Base-by-base conservation (phyloP, 2,113 vertebrate species). In the Scopus umbretta region DNA sequence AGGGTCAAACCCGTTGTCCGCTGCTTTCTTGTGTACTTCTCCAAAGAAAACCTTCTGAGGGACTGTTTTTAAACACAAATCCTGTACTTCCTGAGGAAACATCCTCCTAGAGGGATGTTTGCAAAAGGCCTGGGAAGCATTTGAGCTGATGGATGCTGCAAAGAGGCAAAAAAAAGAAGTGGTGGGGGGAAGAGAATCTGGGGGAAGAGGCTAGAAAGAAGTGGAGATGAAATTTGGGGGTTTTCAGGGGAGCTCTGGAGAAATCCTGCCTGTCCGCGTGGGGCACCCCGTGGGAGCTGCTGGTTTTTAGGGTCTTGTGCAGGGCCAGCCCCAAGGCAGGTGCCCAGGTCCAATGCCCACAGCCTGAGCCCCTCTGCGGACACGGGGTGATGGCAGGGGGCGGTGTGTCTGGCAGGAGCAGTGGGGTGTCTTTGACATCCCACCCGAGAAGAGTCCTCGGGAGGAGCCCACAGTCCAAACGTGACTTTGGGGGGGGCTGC, bases 101-200 rank as follows among this genome's bases (percentile, higher is more conserved):
- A 22, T 5, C 52, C n/a, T 58, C 73, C 72, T 27, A 1, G 20
- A 42, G 68, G 78, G 72, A 22, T 56, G 84, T 89, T 86, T 76
- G 42, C 36, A 43, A 86, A 74, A 8, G 4, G 47, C 8, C 75
- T 38, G 62, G 87, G 84, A 72, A 75, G 75, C 1, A 4, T 40
- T 25, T 26, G 67, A 83, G 72, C 27, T 18, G 83, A n/a, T 62
- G 55, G 65, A 38, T 66, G 87, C 19, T 42, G 63, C 10, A 6
- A 74, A 47, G n/a, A 10, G n/a, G 7, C 1, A 10, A 16, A 53
- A 2, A 7, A 23, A 7, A 23, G 7, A 11, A 30, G 10, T 0
- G 2, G 16, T 14, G 6, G 14, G 25, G 43, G 30, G 45, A 12
- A 42, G 50, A 58, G 45, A 36, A 47, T 42, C 16, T 3, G 20